Evolutionary conservation across 1,140 invertebrate species (phyloP).

Genomic region (Bombus vancouverensis): DNA sequence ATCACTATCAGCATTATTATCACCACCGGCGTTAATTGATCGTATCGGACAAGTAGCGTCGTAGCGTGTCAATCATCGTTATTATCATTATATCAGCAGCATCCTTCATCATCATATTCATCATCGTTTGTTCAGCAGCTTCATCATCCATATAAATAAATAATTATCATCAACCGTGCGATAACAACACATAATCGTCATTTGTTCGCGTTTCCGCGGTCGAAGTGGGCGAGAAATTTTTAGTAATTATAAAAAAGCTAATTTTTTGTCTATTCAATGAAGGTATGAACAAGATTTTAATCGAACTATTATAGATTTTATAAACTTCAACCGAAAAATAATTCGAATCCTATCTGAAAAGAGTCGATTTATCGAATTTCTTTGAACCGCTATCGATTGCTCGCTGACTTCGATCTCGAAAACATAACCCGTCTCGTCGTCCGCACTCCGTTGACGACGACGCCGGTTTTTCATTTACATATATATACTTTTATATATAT

Average conservation of each 20-base stretch:
- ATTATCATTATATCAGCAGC: conserved; percentile 62
- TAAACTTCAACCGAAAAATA: neutral
- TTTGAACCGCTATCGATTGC: neutral
- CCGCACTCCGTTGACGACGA: conserved; percentile 44
- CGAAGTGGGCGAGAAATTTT: conserved; percentile 44
- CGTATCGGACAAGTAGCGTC: conserved; percentile 38
- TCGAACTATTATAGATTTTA: neutral
- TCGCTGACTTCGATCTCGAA: conserved; percentile 53
- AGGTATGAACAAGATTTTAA: neutral
- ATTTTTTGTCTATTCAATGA: neutral
- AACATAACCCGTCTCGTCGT: conserved; percentile 35
- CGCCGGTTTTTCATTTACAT: conserved; percentile 54
- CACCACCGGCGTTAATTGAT: conserved; percentile 55
- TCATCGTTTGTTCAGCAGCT: conserved; percentile 39
- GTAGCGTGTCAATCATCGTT: conserved; percentile 39
- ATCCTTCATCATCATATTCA: conserved; percentile 33
- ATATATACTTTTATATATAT: conserved; percentile 55
- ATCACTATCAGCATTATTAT: conserved; percentile 58
- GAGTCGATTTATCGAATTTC: neutral
- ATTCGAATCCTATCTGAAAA: neutral
- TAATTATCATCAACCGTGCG: conserved; percentile 76
- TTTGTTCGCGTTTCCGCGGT: conserved; percentile 52
- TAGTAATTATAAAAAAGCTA: too few species aligned
- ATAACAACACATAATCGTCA: conserved; percentile 76
- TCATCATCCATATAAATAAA: conserved; percentile 77